Evolutionary conservation across 2,113 vertebrate species (phyloP), one percentile per base, ranked within the genome.

Genomic region (Desmodus rotundus): DNA sequence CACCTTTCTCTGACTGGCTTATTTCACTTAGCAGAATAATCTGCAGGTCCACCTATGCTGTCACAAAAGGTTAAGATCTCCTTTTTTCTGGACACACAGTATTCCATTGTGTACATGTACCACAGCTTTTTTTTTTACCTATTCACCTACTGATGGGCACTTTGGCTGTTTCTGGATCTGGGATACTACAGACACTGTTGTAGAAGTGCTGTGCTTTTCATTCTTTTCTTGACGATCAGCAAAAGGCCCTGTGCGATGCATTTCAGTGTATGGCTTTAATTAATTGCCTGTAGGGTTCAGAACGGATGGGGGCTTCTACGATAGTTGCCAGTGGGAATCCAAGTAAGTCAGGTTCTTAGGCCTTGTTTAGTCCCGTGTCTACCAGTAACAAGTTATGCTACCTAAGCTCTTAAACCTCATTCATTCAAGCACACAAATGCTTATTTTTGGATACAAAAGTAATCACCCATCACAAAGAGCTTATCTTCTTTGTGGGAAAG

Each of bases 161-260:
- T 14, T 63, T 28, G 26, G 61, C 61, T 63, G 61, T 31, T 63
- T 63, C 61, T 28, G 14, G 12, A 31, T 31, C 61, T 31, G 12
- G 58, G 24, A 11, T 12, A 61, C 13, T 26, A 26, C 1, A 58
- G 56, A 61, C 26, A 61, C 24, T 28, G 24, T 28, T 28, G 24
- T 28, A 28, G 24, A 61, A 61, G 58, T 61, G 26, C 6, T 81
- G 5, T 5, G 31, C 31, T 88, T 94, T 56, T 85, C 74, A 38
- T 54, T 91, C 5, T 73, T 84, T 85, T n/a, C 58, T 58, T 88
- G 38, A 95, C 63, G 95, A 95, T 74, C 41, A 93, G 91, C 54
- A 77, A 89, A 87, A 70, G 58, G 61, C 65, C 61, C 24, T 63
- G 8, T 47, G 45, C 17, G 72, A 70, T 3, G 19, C 17, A 47